These are phyloP conservation scores for Saguinus imperator DNA, from an alignment of 2,113 vertebrate genomes.

Conservation along the genomic window DNA sequence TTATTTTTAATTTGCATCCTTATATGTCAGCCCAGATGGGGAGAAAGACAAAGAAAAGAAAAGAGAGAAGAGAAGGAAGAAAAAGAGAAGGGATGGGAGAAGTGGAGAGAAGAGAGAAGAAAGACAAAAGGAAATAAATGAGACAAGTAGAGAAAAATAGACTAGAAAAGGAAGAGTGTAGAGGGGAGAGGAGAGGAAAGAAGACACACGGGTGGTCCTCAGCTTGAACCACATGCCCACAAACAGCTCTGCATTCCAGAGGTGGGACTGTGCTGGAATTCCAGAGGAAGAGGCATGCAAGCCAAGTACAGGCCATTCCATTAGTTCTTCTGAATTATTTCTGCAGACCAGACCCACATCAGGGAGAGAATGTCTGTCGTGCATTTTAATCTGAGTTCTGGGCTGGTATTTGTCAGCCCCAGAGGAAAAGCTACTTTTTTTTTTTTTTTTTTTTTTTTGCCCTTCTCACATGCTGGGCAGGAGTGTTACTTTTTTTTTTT, in stretches of 20 bases:
- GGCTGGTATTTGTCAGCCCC: slow-evolving; percentile 88
- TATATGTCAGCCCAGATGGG: slow-evolving; percentile 54
- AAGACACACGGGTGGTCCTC: neutral
- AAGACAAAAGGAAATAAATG: too few species aligned
- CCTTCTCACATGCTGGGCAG: slow-evolving; percentile 90
- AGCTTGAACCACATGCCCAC: neutral
- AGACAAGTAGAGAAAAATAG: accelerated
- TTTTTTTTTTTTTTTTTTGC: slow-evolving; percentile 84
- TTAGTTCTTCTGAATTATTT: slow-evolving; percentile 85
- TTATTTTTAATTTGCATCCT: slow-evolving; percentile 64
- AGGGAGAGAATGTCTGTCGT: slow-evolving; percentile 82
- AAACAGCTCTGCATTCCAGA: neutral
- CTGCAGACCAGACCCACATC: slow-evolving; percentile 77
- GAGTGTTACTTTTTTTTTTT: slow-evolving; percentile 86
- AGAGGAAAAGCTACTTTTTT: slow-evolving; percentile 88
- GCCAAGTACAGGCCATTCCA: slow-evolving; percentile 78
- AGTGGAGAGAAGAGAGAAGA: too few species aligned
- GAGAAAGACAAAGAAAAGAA: neutral
- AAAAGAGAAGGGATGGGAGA: too few species aligned
- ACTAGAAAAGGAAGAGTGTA: neutral
- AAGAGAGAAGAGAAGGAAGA: neutral
- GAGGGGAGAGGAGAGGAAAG: neutral
- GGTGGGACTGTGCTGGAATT: slow-evolving; percentile 74
- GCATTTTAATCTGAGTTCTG: slow-evolving; percentile 86
- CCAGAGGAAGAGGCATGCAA: slow-evolving; percentile 71